Base-by-base conservation (phyloP, 2,113 vertebrate genomes). In the Xiphophorus hellerii region DNA sequence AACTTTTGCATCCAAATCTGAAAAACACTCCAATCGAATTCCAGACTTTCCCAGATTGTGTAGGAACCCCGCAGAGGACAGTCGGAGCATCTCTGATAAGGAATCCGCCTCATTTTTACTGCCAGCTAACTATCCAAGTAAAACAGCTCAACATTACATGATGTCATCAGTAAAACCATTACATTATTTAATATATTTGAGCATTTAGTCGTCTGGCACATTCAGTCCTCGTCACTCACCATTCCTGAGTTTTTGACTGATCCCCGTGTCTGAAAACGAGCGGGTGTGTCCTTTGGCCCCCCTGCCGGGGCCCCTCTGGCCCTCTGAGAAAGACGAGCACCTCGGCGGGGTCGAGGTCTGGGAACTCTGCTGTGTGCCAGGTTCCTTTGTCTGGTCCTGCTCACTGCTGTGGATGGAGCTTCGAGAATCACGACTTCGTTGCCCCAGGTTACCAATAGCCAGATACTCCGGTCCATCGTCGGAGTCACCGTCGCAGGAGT, bases 391-490 rank as follows among this genome's bases (percentile, higher is more conserved):
- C 27, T 74, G 93, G 73, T 92, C 72, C 83, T 84, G 29, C 62
- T 92, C 91, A 0, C 82, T 84, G 78, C 85, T 87, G 29, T 71
- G 74, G 68, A 92, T 85, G 15, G 90, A 94, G 87, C 93, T 95
- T 73, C 75, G 66, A 1, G 88, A 95, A 87, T 94, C 92, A n/a
- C 87, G 82, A 58, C 89, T 94, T 80, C 92, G 94, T 42, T 94
- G 94, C 14, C 97, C 96, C 81, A 95, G 87, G 87, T 98, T 98
- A 62, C 98, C 98, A 0, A 99, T 99, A 42, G 97, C 97, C 88
- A 99, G 90, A 88, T 99, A 99, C 88, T 99, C 98, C 0, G 98
- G 98, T 4, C 97, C 97, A 0, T 99, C 98, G 0, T 97, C 97
- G 39, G 84, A 92, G 44, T 98, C 97, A 0, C 94, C 90, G 51